Evolutionary conservation across 2,888 invertebrate species (phyloP), one percentile per base, ranked within the genome.

Genomic region (Gerosis bhagava): DNA sequence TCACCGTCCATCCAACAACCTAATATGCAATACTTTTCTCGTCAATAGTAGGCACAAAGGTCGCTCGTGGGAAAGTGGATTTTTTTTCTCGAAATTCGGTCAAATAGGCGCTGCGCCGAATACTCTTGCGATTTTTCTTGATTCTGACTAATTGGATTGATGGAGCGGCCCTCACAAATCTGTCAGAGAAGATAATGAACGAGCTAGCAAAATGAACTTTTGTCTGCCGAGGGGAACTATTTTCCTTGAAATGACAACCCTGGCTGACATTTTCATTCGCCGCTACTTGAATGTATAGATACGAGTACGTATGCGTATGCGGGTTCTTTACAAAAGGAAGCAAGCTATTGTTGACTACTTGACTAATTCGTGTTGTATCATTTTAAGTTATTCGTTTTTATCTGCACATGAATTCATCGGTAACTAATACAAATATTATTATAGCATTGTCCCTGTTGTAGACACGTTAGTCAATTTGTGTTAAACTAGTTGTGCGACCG

Each of bases 141-240:
- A 74, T 73, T 67, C 64, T 53, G 57, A 57, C 62, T 84, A 82
- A 83, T 83, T 82, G 77, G 77, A 77, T 78, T 79, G 81, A 83
- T 82, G 72, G 74, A 77, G 68, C 66, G 65, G 63, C 67, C 66
- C 70, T 70, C 70, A 63, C 73, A 73, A 74, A 76, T 75, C 74
- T 80, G 78, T 77, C 82, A 72, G 59, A 54, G 62, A 69, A 74
- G 67, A 80, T 83, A 86, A 83, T 82, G 76, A 82, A 81, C 67
- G 70, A 61, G 57, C 65, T 42, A 47, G 53, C 62, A 53, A 70
- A 77, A 76, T 67, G 62, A 73, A 71, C 67, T 74, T 74, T 72
- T 67, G 65, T 66, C 63, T 62, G 57, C 51, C 53, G 53, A 51
- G 57, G 57, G 55, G 50, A 62, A 66, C 62, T 62, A 66, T 57